These are phyloP conservation scores for Trichonephila clavata DNA, from an alignment of 1,140 invertebrate species.

Conservation along the genomic window DNA sequence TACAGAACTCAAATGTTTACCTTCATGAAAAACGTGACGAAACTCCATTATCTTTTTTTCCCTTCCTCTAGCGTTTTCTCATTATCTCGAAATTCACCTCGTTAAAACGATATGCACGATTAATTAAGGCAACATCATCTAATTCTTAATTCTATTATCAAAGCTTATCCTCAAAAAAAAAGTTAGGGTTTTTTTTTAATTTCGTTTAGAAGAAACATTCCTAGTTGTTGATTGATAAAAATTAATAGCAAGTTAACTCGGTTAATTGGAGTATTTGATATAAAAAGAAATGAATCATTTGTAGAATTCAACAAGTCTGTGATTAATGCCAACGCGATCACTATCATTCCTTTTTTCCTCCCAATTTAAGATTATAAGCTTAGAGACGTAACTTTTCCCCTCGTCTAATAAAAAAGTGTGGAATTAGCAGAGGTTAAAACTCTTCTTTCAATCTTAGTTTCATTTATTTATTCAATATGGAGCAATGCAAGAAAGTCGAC, in stretches of 20 bases:
- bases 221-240: neutral
- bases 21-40: neutral
- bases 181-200: neutral
- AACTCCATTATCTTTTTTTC: conserved; percentile 23
- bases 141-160: conserved; percentile 39
- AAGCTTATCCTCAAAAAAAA: neutral
- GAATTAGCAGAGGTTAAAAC: too few relatives aligned
- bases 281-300: neutral
- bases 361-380: too few relatives aligned
- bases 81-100: conserved; percentile 17
- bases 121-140: conserved; percentile 24
- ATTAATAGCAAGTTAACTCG: conserved; percentile 1
- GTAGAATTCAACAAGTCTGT: neutral
- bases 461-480: too few relatives aligned
- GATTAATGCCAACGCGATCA: neutral
- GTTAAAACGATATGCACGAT: conserved; percentile 12
- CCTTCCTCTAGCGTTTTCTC: neutral
- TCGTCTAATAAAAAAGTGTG: too few relatives aligned
- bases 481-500: too few relatives aligned
- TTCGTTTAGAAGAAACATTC: neutral
- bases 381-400: too few relatives aligned
- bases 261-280: neutral
- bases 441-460: too few relatives aligned
- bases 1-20: conserved; percentile 24
- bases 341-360: neutral